Base-by-base conservation (phyloP, 1,140 invertebrate genomes). In the Procambarus clarkii region DNA sequence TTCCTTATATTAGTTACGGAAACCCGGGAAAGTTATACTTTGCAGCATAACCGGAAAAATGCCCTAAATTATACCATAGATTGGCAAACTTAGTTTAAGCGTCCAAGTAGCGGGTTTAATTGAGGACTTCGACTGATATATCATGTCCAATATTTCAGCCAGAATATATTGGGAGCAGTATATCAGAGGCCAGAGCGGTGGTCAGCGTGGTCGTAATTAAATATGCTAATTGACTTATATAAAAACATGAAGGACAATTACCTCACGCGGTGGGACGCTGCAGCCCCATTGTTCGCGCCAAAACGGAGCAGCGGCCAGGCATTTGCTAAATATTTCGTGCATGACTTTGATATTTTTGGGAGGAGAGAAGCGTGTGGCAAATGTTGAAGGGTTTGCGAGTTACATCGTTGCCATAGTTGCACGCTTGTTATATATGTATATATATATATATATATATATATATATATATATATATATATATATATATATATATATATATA, bases 211-310 rank as follows among this genome's bases (percentile, higher is more conserved):
- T 83, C 90, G 90, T 91, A 91, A 91, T 91, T 91, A 91, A 91
- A 91, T 91, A 91, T 91, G 90, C 90, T 91, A 91, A 91, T 91
- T 91, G 90, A 91, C 84, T 87, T 91, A 91, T 91, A 91, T 91
- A 91, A 91, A 91, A 91, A 91, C 90, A 91, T 91, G 90, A 91
- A 86, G 90, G 71, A 71, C 90, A 91, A 91, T 91, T 91, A 91
- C 90, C 79, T 82, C 85, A 91, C 90, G 90, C 90, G 58, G 90
- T 87, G 90, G 90, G 90, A 87, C 80, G 78, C 84, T 87, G 82
- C 85, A 84, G 24, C 79, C 34, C 84, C 89, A 86, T 91, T 91
- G 89, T 91, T 86, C 89, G 82, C 89, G 82, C 89, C 82, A 91
- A 91, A 91, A 84, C 89, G 82, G 89, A 91, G 90, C 90, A 86